A percentile compares a stretch with the other conserved stretches of the same genome.
phyloP scores from a whole-genome alignment of 2,888 invertebrate genomes.

The Cheilosia soror region DNA sequence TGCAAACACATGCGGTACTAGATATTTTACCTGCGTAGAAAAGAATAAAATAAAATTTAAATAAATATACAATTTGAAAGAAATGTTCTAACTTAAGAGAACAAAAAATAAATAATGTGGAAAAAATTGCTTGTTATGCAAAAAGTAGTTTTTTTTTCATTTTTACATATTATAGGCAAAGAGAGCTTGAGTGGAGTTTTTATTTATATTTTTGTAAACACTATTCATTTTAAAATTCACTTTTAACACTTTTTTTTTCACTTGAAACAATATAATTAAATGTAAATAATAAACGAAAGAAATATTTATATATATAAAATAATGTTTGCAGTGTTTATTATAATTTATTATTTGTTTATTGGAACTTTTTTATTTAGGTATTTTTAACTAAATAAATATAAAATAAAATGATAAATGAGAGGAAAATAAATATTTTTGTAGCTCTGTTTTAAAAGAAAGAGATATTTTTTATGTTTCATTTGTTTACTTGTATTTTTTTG shows the following conservation, averaged over 20 bases:
- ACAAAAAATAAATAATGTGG: slow-evolving; percentile 16
- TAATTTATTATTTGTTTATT: slow-evolving; percentile 29
- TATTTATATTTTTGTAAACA: slow-evolving; percentile 27
- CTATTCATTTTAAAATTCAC: slow-evolving; percentile 26
- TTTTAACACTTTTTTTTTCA: slow-evolving; percentile 70
- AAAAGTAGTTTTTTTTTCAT: slow-evolving; percentile 17
- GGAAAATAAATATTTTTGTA: slow-evolving; percentile 33
- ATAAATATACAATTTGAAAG: not conserved
- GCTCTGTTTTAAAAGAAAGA: slow-evolving; percentile 48
- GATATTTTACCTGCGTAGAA: slow-evolving; percentile 54
- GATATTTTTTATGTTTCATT: slow-evolving; percentile 76
- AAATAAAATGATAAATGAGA: slow-evolving; percentile 30
- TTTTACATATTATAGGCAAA: slow-evolving; percentile 30
- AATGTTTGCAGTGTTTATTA: slow-evolving; percentile 77
- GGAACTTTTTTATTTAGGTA: slow-evolving; percentile 5
- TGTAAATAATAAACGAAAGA: slow-evolving; percentile 25
- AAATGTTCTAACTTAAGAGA: slow-evolving; percentile 8
- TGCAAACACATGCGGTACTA: slow-evolving; percentile 78
- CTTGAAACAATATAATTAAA: slow-evolving; percentile 65
- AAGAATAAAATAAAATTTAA: slow-evolving; percentile 10
- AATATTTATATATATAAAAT: slow-evolving; percentile 31
- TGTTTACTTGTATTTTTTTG: slow-evolving; percentile 78
- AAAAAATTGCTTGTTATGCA: slow-evolving; percentile 60
- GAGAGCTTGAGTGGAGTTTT: slow-evolving; percentile 49
- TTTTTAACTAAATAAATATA: slow-evolving; percentile 36